Base-by-base conservation (phyloP, 2,113 vertebrate species). In the Scalopus aquaticus region DNA sequence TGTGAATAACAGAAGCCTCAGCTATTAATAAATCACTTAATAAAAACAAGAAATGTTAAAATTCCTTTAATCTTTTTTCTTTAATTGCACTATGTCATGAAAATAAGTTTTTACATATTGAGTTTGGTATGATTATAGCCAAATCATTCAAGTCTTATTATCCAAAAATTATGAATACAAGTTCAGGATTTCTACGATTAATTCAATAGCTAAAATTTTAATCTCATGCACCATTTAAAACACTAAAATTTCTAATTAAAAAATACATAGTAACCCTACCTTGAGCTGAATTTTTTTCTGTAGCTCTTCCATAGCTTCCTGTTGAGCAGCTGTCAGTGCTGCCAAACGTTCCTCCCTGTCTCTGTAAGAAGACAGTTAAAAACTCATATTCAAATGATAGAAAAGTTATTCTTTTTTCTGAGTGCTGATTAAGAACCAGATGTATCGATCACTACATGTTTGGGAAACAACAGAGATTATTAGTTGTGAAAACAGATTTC, bases 261-360 rank as follows among this genome's bases (percentile, higher is more conserved):
- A 76, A 72, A 37, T 76, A 16, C 6, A 35, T 26, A 9, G 69
- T 30, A 15, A 8, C 22, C 35, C 73, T 97, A 99, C 99, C 98
- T 99, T 99, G 97, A 99, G 98, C 92, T 99, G 99, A 89, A 99
- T 99, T 98, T 99, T 99, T 95, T 99, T 99, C 98, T 99, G 99
- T 13, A 99, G 98, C 95, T 99, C 99, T 95, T 99, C 99, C 99
- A 99, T 98, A 76, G 99, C 99, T 95, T 99, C 99, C 94, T 99
- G 99, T 42, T 99, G 99, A 95, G 99, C 99, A 82, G 99, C 99
- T 8, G 99, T 99, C 51, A 99, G 99, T 32, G 99, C 99, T 73
- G 99, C 99, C 96, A 99, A 95, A 6, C 99, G 98, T 93, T 99
- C 99, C 80, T 99, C 99, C 88, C 99, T 98, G 87, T 99, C 99